Evolutionary conservation across 2,888 invertebrate species (phyloP).

Genomic region (Psylliodes chrysocephalus): DNA sequence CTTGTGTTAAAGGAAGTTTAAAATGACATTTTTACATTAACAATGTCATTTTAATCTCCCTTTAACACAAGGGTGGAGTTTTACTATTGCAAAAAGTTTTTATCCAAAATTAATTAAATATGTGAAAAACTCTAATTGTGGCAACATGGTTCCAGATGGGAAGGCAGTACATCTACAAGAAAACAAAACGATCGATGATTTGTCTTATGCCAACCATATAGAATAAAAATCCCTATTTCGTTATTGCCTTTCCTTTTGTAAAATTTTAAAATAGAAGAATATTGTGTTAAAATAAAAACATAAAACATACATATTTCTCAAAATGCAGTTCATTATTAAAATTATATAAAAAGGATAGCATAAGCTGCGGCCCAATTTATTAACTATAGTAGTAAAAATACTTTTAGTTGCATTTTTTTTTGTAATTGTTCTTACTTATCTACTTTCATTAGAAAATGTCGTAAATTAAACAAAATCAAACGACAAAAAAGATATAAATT

Average conservation of each 20-base stretch:
- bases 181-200: conserved; percentile 32
- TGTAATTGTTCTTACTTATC: neutral
- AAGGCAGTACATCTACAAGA: conserved; percentile 20
- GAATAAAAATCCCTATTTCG: conserved; percentile 52
- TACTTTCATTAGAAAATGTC: conserved; percentile 6
- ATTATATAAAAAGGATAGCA: conserved; percentile 34
- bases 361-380: neutral
- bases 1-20: too few species aligned
- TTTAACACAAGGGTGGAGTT: too few species aligned
- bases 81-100: too few species aligned
- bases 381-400: neutral
- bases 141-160: neutral
- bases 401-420: neutral
- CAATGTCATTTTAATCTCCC: too few species aligned
- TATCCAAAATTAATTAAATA: too few species aligned
- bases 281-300: neutral
- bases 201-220: conserved; percentile 48
- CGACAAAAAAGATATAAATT: neutral
- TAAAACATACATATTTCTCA: neutral
- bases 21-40: too few species aligned
- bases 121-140: too few species aligned
- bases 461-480: conserved; percentile 8
- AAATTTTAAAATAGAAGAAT: neutral
- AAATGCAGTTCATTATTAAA: conserved; percentile 34
- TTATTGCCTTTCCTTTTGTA: conserved; percentile 38